These are phyloP conservation scores for Leuctra nigra DNA, from an alignment of 2,888 invertebrate species.

Conservation along the genomic window DNA sequence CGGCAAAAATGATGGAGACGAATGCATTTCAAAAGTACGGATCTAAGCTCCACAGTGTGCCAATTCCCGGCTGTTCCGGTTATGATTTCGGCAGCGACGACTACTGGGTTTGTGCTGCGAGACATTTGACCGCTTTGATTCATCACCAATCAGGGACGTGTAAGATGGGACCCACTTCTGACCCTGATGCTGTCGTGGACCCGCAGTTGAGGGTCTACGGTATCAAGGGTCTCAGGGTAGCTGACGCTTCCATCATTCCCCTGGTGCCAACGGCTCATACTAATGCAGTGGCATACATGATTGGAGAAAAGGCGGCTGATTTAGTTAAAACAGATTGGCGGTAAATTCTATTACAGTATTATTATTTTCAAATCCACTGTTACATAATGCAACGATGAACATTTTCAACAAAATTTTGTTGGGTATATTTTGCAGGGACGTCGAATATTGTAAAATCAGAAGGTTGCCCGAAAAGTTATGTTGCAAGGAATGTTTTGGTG, in stretches of 20 bases:
- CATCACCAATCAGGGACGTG: slow-evolving; percentile 85
- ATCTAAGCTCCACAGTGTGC: slow-evolving; percentile 63
- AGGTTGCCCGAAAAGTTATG: too few relatives aligned
- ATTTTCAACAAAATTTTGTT: too few relatives aligned
- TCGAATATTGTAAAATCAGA: too few relatives aligned
- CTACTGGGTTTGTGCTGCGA: slow-evolving; percentile 80
- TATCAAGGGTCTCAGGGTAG: slow-evolving; percentile 67
- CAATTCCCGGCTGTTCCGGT: slow-evolving; percentile 71
- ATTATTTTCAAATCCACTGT: too few relatives aligned
- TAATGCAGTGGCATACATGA: slow-evolving; percentile 86
- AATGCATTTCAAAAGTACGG: slow-evolving; percentile 75
- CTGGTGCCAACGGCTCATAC: slow-evolving; percentile 84
- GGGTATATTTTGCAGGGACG: too few relatives aligned
- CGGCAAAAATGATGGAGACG: slow-evolving; percentile 55
- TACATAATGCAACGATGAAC: too few relatives aligned
- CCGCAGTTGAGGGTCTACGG: slow-evolving; percentile 67
- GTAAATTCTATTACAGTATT: too few relatives aligned
- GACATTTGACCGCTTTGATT: slow-evolving; percentile 82
- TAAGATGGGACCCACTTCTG: slow-evolving; percentile 80
- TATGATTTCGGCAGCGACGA: slow-evolving; percentile 66
- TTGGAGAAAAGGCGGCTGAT: slow-evolving; percentile 83
- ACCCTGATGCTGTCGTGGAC: slow-evolving; percentile 75
- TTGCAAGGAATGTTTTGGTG: too few relatives aligned
- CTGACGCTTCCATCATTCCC: slow-evolving; percentile 86
- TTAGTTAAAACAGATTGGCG: slow-evolving; percentile 82